Conservation (phyloP, 2,888 invertebrate genomes). For the Alloscopus bannaensis region DNA sequence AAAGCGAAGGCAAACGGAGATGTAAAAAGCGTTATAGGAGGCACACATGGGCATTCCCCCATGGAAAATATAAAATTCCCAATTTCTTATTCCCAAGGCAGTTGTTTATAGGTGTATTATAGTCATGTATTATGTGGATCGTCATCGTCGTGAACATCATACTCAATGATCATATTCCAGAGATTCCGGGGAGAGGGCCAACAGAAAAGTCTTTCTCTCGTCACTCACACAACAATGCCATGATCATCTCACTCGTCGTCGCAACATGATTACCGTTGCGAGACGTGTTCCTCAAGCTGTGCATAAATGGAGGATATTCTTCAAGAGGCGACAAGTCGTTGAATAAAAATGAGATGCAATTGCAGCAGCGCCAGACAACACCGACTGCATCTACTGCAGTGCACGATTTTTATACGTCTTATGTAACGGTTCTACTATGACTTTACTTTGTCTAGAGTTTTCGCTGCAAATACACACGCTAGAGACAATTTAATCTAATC, state of each 20-base stretch:
- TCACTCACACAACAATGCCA: slow-evolving; percentile 33
- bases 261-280: no score
- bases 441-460: no score
- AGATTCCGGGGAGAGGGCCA: background rate
- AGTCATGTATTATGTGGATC: slow-evolving; percentile 39
- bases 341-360: no score
- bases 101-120: slow-evolving; percentile 51
- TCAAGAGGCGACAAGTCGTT: background rate
- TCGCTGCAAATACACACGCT: no score
- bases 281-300: no score
- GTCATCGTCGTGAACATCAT: slow-evolving; percentile 41
- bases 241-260: no score
- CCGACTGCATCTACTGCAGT: no score
- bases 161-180: slow-evolving; percentile 31
- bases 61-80: slow-evolving; percentile 54
- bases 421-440: no score
- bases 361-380: no score
- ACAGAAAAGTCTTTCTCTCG: background rate
- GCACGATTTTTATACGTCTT: no score
- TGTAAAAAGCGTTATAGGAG: slow-evolving; percentile 7
- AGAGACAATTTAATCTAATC: no score
- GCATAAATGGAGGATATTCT: no score
- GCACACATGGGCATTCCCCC: background rate
- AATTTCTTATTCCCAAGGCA: slow-evolving; percentile 44
- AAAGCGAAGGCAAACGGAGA: background rate